Evolutionary conservation across 2,797 vertebrate genomes (phyloP).

Genomic region (Phrynocephalus guinanensis): DNA sequence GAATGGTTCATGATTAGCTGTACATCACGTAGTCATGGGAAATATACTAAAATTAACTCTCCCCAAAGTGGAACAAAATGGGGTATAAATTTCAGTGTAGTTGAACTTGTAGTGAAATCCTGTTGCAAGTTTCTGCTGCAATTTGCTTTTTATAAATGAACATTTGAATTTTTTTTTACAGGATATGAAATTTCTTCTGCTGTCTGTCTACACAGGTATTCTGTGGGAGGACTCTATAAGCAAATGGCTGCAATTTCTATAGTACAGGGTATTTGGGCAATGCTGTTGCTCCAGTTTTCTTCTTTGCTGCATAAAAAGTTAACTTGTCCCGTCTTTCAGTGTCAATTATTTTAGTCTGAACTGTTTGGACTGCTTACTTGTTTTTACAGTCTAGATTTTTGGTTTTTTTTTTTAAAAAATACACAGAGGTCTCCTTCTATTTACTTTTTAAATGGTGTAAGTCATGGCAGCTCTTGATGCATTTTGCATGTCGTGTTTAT

Average conservation of each 20-base stretch:
- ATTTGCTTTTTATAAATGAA: neutral
- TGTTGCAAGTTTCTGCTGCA: neutral
- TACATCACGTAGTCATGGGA: too few species aligned
- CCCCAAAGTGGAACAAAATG: too few species aligned
- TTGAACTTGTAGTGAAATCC: too few species aligned
- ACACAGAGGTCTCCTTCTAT: neutral
- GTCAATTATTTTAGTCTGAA: neutral
- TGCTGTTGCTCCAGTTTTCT: neutral
- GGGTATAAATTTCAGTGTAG: too few species aligned
- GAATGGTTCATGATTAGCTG: too few species aligned
- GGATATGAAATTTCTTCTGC: neutral
- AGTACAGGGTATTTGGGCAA: neutral
- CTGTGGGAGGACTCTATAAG: neutral
- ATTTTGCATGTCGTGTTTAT: neutral
- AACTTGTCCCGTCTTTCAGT: neutral
- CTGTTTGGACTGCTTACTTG: neutral
- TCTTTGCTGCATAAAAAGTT: neutral
- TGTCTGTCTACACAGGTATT: neutral
- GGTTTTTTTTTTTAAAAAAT: constrained; percentile 3
- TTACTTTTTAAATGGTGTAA: neutral
- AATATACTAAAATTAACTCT: too few species aligned
- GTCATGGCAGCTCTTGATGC: neutral
- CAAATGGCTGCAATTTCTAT: too few species aligned
- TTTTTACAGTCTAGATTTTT: neutral
- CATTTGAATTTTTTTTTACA: too few species aligned